These are phyloP conservation scores for Silurus aristotelis DNA, from an alignment of 2,797 vertebrate species.

Conservation along the genomic window DNA sequence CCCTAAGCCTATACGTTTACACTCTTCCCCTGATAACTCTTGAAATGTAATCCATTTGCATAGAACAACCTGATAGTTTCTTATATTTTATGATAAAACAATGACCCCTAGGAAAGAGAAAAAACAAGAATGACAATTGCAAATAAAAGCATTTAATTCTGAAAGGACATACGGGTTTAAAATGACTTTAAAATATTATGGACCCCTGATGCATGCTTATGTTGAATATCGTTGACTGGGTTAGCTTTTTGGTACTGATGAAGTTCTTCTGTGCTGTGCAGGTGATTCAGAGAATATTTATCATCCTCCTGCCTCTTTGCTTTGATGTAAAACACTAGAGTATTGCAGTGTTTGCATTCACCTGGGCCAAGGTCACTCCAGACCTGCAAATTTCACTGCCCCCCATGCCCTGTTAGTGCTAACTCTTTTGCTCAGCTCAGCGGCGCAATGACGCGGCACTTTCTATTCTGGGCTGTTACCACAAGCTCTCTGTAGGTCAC, in stretches of 20 bases:
- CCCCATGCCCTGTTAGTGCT: constrained; percentile 28
- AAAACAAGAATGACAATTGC: neutral
- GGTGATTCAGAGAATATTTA: constrained; percentile 38
- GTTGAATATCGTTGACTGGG: neutral
- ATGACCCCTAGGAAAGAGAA: no score
- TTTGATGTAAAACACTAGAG: constrained; percentile 46
- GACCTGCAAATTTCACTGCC: constrained; percentile 37
- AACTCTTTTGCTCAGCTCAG: constrained; percentile 19
- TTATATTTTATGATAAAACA: neutral
- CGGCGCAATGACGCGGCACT: constrained; percentile 62
- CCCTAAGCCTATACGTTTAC: neutral
- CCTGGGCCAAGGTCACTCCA: constrained; percentile 54
- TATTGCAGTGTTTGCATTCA: constrained; percentile 41
- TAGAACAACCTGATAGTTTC: neutral
- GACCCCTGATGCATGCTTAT: neutral
- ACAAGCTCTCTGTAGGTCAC: constrained; percentile 51
- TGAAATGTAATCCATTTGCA: neutral
- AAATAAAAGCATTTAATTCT: neutral
- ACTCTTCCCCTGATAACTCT: neutral
- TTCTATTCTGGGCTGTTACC: constrained; percentile 70
- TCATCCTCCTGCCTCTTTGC: neutral
- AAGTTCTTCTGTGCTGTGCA: constrained; percentile 34
- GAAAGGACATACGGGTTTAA: neutral
- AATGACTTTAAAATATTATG: neutral
- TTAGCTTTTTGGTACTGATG: constrained; percentile 2